phyloP scores from a whole-genome alignment of 2,113 vertebrate species.

The Corythornis madagascariensis region DNA sequence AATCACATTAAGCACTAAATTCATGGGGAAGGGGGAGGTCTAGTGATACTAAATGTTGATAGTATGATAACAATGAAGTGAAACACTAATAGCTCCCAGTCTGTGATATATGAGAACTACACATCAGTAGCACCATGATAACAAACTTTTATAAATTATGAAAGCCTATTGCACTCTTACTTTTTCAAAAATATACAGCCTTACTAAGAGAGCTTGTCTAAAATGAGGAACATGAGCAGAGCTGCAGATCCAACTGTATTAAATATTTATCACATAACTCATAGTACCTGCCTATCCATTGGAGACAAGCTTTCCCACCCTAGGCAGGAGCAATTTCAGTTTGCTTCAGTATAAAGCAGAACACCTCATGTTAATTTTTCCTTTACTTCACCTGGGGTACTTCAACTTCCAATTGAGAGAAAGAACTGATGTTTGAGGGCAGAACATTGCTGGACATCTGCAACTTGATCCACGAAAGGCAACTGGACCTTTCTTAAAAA shows the following conservation, averaged over 20 bases:
- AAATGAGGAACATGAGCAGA: neutral
- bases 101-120: neutral
- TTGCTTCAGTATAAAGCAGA: neutral
- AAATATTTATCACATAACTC: neutral
- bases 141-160: neutral
- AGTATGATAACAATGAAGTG: neutral
- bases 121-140: neutral
- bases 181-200: neutral
- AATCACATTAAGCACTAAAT: constrained; percentile 27
- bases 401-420: neutral
- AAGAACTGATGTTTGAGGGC: neutral
- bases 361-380: neutral
- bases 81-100: neutral
- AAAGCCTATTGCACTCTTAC: neutral
- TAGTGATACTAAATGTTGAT: neutral
- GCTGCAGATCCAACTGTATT: neutral
- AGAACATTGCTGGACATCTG: neutral
- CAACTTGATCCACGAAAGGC: neutral
- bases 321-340: neutral
- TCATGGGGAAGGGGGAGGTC: neutral
- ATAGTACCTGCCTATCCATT: neutral
- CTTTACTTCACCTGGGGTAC: neutral
- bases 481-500: neutral
- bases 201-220: neutral
- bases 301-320: neutral